A percentile compares a stretch with the other conserved stretches of the same genome.
Evolutionary conservation across 2,888 invertebrate genomes (phyloP).

Genomic region (Machimus rusticus): DNA sequence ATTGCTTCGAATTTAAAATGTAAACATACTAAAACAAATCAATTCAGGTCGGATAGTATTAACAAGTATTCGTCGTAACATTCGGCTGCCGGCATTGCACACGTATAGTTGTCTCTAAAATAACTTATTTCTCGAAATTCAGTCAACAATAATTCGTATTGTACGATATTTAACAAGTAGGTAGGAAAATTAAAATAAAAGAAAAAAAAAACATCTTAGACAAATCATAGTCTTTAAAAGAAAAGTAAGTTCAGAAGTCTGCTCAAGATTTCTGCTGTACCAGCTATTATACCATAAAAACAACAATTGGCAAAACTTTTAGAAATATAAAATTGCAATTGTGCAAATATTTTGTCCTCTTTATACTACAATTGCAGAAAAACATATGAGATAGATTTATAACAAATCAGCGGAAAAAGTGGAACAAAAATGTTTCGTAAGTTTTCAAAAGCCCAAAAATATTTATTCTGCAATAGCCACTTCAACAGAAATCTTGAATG

Average conservation of each 20-base stretch:
- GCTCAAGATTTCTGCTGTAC: background rate
- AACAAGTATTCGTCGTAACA: background rate
- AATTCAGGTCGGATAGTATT: conserved; percentile 3
- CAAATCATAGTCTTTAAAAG: background rate
- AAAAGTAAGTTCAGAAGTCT: background rate
- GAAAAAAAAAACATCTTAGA: background rate
- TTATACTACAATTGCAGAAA: background rate
- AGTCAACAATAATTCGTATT: background rate
- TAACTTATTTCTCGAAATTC: background rate
- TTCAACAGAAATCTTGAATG: background rate
- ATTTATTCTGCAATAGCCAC: background rate
- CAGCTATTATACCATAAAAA: background rate
- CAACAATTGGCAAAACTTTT: background rate
- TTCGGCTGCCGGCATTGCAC: background rate
- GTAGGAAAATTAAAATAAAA: background rate
- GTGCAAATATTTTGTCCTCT: no score
- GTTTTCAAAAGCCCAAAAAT: background rate
- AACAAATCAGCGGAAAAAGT: background rate
- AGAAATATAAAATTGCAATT: background rate
- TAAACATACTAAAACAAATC: conserved; percentile 13
- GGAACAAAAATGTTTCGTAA: background rate
- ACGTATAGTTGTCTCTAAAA: background rate
- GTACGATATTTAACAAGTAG: background rate
- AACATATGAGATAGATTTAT: background rate
- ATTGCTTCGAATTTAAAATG: background rate